Conservation (phyloP, 2,113 vertebrate species). For the Alaudala cheleensis region DNA sequence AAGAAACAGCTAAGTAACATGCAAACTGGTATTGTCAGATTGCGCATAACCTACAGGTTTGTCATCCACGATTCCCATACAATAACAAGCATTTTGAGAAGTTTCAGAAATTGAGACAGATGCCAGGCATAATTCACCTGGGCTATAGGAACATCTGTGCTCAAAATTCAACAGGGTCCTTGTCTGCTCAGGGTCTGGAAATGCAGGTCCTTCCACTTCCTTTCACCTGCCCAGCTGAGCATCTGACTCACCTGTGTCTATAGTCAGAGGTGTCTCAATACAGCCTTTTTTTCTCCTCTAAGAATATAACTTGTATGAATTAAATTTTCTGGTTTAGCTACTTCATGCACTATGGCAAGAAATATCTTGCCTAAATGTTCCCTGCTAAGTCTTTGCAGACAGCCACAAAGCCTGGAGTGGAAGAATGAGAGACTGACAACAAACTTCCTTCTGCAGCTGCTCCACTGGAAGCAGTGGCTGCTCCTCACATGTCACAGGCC, state of each 20-base stretch:
- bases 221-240: neutral
- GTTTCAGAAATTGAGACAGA: neutral
- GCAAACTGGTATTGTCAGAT: neutral
- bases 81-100: neutral
- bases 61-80: neutral
- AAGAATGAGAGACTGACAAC: neutral
- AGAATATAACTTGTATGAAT: neutral
- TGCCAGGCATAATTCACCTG: neutral
- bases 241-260: neutral
- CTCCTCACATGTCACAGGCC: neutral
- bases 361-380: neutral
- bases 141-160: neutral
- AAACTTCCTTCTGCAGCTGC: accelerated
- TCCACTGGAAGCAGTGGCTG: neutral
- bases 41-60: neutral
- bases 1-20: neutral
- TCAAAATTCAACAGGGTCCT: neutral
- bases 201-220: neutral
- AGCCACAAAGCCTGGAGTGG: neutral
- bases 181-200: neutral
- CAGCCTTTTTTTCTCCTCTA: accelerated
- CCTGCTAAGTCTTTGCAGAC: neutral
- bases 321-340: neutral
- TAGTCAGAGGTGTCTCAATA: neutral
- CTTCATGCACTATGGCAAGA: neutral